Conservation (phyloP, 2,888 invertebrate species). For the Unio delphinus region DNA sequence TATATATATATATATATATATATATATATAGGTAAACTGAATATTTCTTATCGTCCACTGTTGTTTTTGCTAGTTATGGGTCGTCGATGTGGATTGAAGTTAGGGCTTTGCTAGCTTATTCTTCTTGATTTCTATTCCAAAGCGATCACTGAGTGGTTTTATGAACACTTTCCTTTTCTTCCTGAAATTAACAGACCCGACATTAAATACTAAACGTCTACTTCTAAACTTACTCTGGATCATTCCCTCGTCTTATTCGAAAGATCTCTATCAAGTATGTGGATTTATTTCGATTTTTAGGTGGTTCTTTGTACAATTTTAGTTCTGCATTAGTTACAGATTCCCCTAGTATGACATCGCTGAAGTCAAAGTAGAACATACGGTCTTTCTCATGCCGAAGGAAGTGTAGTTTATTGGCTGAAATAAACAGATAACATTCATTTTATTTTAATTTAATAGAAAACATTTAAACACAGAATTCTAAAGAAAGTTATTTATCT, state of each 20-base stretch:
- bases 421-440: slow-evolving; percentile 13
- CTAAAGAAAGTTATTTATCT: too few relatives aligned
- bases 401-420: slow-evolving; percentile 53
- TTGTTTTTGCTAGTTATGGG: too few relatives aligned
- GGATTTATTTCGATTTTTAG: slow-evolving; percentile 35
- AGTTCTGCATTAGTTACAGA: slow-evolving; percentile 89
- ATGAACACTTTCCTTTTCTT: too few relatives aligned
- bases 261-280: slow-evolving; percentile 58
- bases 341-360: slow-evolving; percentile 87
- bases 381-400: slow-evolving; percentile 83
- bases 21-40: too few relatives aligned
- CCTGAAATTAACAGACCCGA: too few relatives aligned
- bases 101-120: too few relatives aligned
- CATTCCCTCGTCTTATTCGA: slow-evolving; percentile 64
- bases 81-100: too few relatives aligned
- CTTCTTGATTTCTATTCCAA: too few relatives aligned
- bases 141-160: too few relatives aligned
- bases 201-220: neutral
- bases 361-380: slow-evolving; percentile 92
- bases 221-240: slow-evolving; percentile 62
- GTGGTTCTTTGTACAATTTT: slow-evolving; percentile 77
- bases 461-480: neutral
- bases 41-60: too few relatives aligned
- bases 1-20: too few relatives aligned
- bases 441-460: slow-evolving; percentile 1